Evolutionary conservation across 2,888 invertebrate species (phyloP), one percentile per base, ranked within the genome.

Genomic region (Diloba caeruleocephala): DNA sequence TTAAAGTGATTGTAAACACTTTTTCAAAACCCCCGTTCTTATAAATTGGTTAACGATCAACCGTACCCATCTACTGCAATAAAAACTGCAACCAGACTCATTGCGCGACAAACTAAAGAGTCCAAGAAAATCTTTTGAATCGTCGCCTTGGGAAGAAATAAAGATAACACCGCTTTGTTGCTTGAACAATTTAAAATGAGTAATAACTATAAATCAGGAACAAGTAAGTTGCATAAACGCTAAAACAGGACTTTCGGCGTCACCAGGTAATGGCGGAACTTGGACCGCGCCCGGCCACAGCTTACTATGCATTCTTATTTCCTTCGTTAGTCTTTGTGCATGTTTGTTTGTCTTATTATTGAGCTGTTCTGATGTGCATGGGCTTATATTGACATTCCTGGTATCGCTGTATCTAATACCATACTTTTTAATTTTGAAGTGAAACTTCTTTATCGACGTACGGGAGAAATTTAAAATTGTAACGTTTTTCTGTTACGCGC

Each of bases 131-230:
- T 68, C 57, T 62, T 48, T 32, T 10, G 37, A 31, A 70, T 57
- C 28, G 60, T 37, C 63, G 67, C 65, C 64, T 54, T 62, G 67
- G 55, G 65, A 59, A 45, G 46, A 62, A 60, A 64, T 71, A 65
- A 51, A 76, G 75, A 75, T 76, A 76, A 63, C 66, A 55, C 57
- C 53, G 45, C 48, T 51, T 63, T 65, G 58, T 64, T 63, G 59
- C 56, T 68, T 53, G 64, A 55, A 66, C 75, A 72, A 74, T 75
- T 71, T 76, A 71, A 67, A 64, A 64, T 55, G 53, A 76, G 75
- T 79, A 78, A 76, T 78, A 70, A 68, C 73, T 76, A 71, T 81
- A 76, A 81, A 81, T 75, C 59, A 59, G 41, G 50, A 32, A 53
- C 54, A 60, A 72, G 57, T 56, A 63, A 72, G 55, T 69, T 67